phyloP scores from a whole-genome alignment of 2,797 vertebrate genomes.

The Eulemur mongoz region DNA sequence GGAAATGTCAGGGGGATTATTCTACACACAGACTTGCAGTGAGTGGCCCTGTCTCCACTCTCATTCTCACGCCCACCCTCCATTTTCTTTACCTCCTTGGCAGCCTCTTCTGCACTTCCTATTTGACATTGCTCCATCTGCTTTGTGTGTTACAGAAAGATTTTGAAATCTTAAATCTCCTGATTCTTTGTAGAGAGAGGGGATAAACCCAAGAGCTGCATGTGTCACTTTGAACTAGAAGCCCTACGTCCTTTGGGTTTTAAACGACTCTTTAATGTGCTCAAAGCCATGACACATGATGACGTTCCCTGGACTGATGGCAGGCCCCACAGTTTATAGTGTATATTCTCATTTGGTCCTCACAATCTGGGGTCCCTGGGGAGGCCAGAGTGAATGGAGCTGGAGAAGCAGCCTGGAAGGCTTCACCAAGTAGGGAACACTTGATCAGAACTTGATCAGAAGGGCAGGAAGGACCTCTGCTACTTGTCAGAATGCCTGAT shows the following conservation, averaged over 20 bases:
- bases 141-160: background rate
- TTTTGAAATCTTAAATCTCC: conserved; percentile 15
- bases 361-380: background rate
- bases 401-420: background rate
- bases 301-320: background rate
- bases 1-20: background rate
- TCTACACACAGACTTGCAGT: background rate
- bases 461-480: background rate
- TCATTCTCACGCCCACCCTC: background rate
- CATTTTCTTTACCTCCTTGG: background rate
- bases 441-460: background rate
- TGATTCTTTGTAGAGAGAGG: background rate
- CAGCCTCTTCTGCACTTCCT: background rate
- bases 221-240: conserved; percentile 14
- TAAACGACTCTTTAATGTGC: background rate
- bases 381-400: background rate
- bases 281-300: background rate
- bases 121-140: background rate
- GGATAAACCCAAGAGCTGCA: background rate
- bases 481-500: background rate
- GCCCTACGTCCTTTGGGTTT: background rate
- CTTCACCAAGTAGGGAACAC: background rate
- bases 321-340: background rate
- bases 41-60: background rate
- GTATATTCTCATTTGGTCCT: background rate